Evolutionary conservation across 1,140 invertebrate species (phyloP).

Genomic region (Psix sp.): DNA sequence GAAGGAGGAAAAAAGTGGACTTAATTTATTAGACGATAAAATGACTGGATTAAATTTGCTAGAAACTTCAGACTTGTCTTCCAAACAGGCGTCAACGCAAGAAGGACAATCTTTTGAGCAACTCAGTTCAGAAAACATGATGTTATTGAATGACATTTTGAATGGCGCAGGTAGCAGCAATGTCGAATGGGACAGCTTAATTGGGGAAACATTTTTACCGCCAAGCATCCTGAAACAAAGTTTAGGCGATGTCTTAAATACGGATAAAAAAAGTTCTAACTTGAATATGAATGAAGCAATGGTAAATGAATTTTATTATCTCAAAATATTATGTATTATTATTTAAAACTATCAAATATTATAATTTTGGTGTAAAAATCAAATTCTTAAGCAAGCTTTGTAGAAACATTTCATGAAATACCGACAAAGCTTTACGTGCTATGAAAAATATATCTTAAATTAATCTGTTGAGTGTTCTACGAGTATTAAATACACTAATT

Average conservation of each 20-base stretch:
- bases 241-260: slow-evolving; percentile 64
- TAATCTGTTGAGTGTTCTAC: too few relatives aligned
- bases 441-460: too few relatives aligned
- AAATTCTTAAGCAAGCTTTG: slow-evolving; percentile 31
- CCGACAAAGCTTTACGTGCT: too few relatives aligned
- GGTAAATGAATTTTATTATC: slow-evolving; percentile 22
- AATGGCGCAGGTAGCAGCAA: slow-evolving; percentile 52
- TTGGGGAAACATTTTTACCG: slow-evolving; percentile 71
- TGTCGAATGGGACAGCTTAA: slow-evolving; percentile 67
- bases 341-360: neutral
- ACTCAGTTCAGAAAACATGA: slow-evolving; percentile 68
- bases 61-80: slow-evolving; percentile 53
- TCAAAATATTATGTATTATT: neutral
- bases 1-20: slow-evolving; percentile 5
- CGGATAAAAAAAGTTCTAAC: slow-evolving; percentile 14
- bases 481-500: too few relatives aligned
- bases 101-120: slow-evolving; percentile 61
- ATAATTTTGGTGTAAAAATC: too few relatives aligned
- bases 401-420: neutral
- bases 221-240: slow-evolving; percentile 73
- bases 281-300: slow-evolving; percentile 8
- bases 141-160: slow-evolving; percentile 72
- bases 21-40: slow-evolving; percentile 50
- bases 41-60: slow-evolving; percentile 66
- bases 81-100: slow-evolving; percentile 52